Evolutionary conservation across 2,888 invertebrate genomes (phyloP), one percentile per base, ranked within the genome.

Genomic region (Ctenicera cuprea): DNA sequence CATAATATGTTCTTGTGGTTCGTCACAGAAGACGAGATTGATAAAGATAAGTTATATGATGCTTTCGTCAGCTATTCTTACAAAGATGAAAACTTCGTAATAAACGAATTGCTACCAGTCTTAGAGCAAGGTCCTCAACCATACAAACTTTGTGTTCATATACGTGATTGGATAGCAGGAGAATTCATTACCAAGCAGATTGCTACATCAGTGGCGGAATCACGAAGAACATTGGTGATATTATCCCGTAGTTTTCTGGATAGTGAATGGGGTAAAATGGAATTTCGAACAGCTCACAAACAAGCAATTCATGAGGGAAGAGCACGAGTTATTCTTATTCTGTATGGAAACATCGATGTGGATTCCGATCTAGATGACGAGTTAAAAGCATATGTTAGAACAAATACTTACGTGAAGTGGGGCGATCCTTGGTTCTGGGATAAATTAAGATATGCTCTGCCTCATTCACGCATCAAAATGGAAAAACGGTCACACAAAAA

Each of bases 361-460:
- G 87, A 88, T n/a, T 52, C n/a, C 11, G 87, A 89, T 73, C 87
- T 94, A 71, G 94, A 94, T 81, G 88, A 91, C 0, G 93, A 93
- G 79, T 88, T 94, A 57, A 90, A 92, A 82, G 89, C 92, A 0
- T 95, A 95, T 83, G 86, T 95, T 5, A 90, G 89, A 74, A 92
- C 91, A 85, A 94, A 94, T 84, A 95, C 95, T 0, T 95, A 95
- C 82, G 89, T 95, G 37, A 92, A 93, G 81, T 94, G 94, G 94
- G 94, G 92, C 11, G 94, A 95, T 83, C 92, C 93, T 8, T 93
- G 92, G 91, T 95, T 95, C 87, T 95, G 95, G 95, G 89, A 93
- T 68, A 94, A 94, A 84, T 86, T 96, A 64, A 88, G 90, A 38
- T 94, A 93, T 82, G 94, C 95, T 0, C 87, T 94, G 82, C 94